phyloP scores from a whole-genome alignment of 1,140 invertebrate genomes.

The Notospermus geniculatus region DNA sequence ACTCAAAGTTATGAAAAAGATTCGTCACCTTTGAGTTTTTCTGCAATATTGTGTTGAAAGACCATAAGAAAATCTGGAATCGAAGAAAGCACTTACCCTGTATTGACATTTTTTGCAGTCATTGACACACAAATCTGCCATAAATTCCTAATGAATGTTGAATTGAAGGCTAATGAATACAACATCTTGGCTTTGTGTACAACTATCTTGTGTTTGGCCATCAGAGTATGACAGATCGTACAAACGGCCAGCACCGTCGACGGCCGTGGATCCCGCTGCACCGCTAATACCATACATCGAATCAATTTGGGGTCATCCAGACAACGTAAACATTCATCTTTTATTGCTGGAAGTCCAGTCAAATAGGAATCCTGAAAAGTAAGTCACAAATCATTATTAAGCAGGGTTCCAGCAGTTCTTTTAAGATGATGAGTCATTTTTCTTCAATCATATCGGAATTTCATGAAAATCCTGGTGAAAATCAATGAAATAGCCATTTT shows the following conservation, averaged over 20 bases:
- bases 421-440: too few relatives aligned
- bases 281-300: conserved; percentile 26
- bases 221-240: conserved; percentile 73
- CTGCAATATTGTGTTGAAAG: too few relatives aligned
- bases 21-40: too few relatives aligned
- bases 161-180: conserved; percentile 82
- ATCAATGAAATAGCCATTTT: too few relatives aligned
- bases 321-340: conserved; percentile 33
- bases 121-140: conserved; percentile 65
- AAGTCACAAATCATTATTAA: too few relatives aligned
- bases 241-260: conserved; percentile 62
- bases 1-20: too few relatives aligned
- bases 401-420: too few relatives aligned
- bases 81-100: conserved; percentile 64
- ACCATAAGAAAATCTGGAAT: too few relatives aligned
- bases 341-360: conserved; percentile 21
- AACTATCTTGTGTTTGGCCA: conserved; percentile 72
- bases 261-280: conserved; percentile 22
- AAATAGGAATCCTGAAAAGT: conserved; percentile 25
- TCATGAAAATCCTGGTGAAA: too few relatives aligned
- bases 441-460: too few relatives aligned
- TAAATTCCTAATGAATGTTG: conserved; percentile 74
- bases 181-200: conserved; percentile 80
- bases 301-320: conserved; percentile 39
- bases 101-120: conserved; percentile 61